Evolutionary conservation across 1,140 invertebrate genomes (phyloP).

Genomic region (Argopecten irradians): DNA sequence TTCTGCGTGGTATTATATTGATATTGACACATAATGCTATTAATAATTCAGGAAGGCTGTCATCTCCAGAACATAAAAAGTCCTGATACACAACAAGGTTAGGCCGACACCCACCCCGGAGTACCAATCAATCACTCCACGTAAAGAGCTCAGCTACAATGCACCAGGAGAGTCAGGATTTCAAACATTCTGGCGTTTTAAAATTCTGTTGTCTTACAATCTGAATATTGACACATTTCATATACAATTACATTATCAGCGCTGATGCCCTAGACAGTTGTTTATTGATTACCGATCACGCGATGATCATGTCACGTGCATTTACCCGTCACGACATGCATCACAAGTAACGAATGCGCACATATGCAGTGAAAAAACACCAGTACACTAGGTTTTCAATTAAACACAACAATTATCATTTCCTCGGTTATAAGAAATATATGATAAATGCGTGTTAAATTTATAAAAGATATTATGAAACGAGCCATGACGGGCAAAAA

Average conservation of each 20-base stretch:
- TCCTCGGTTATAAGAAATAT: no score
- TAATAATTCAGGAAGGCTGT: not conserved
- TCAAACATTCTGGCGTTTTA: not conserved
- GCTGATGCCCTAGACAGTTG: not conserved
- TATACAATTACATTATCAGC: not conserved
- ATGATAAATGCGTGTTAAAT: no score
- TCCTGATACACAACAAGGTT: not conserved
- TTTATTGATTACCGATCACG: not conserved
- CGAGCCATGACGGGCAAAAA: no score
- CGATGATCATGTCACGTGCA: not conserved
- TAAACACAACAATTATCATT: no score
- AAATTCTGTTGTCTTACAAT: not conserved
- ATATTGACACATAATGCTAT: conserved; percentile 12
- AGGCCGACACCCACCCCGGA: not conserved
- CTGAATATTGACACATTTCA: conserved; percentile 11
- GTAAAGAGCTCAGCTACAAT: not conserved
- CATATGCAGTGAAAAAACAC: not conserved
- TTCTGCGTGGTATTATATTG: not conserved
- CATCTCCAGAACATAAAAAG: not conserved
- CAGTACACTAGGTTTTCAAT: no score
- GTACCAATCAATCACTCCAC: not conserved
- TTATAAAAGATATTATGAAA: no score
- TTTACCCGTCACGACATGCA: not conserved
- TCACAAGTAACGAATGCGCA: not conserved
- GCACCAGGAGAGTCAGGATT: not conserved